Base-by-base conservation (phyloP, 2,888 invertebrate genomes). In the Isotomurus palustris region DNA sequence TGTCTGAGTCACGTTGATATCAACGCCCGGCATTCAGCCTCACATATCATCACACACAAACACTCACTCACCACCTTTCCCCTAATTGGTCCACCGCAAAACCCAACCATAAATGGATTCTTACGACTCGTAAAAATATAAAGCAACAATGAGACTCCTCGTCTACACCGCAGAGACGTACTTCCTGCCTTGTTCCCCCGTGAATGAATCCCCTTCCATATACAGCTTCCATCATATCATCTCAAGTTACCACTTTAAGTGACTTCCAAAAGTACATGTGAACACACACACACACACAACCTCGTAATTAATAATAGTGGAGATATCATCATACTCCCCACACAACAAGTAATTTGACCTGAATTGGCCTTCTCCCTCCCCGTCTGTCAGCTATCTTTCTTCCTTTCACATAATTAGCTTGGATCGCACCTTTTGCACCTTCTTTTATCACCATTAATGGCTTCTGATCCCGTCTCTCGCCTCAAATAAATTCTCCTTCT, bases 381-480 rank as follows among this genome's bases (percentile, higher is more conserved):
- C 51, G 52, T 52, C 64, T 64, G 64, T 61, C 64, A 65, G 64
- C 64, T 62, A 62, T 62, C 62, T 65, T 56, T 62, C 64, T 65
- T 65, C 51, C 60, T 53, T 55, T 41, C 52, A 58, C 58, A 60
- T 62, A 65, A 65, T 65, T 65, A 65, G 64, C 57, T 59, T 56
- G 41, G 64, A 61, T 52, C 43, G 50, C 35, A 53, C 32, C 53
- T 45, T 41, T 32, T 50, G 47, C 43, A 51, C 53, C 57, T 59
- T 56, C 56, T 60, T 58, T 57, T 60, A 58, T 55, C 54, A 56
- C 60, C 62, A 58, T 59, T 62, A 65, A 65, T 65, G 65, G 62
- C 49, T 60, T 56, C 56, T 62, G 62, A 62, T 65, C 61, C 60
- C 54, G 48, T 49, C 60, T 58, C 56, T 51, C 60, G 51, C 47